phyloP scores from a whole-genome alignment of 2,113 vertebrate genomes.

The Sitta europaea region DNA sequence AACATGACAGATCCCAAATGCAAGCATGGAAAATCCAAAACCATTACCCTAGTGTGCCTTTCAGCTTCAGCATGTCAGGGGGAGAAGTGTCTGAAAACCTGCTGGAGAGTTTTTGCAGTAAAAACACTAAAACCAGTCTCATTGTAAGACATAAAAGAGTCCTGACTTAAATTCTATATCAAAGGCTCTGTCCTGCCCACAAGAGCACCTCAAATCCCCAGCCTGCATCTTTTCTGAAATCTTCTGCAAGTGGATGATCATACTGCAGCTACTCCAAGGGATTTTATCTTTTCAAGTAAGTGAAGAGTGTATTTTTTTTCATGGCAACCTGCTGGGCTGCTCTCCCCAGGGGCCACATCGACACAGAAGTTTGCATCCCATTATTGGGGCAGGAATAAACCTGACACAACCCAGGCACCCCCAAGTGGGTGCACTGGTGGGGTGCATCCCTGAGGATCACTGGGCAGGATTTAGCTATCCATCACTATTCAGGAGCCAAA shows the following conservation, averaged over 20 bases:
- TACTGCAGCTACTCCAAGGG: neutral
- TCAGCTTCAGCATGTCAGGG: accelerated
- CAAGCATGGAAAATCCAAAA: neutral
- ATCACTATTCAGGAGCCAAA: neutral
- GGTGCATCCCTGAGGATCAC: neutral
- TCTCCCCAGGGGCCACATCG: neutral
- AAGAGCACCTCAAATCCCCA: neutral
- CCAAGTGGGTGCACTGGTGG: neutral
- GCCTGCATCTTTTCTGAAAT: neutral
- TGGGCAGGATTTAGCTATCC: neutral
- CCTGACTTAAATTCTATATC: neutral
- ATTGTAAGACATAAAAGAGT: neutral
- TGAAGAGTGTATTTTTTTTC: neutral
- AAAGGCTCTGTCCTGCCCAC: neutral
- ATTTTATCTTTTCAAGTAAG: neutral
- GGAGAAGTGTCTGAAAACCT: neutral
- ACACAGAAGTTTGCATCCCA: neutral
- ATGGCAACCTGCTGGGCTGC: neutral
- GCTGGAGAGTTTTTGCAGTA: neutral
- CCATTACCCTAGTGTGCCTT: accelerated
- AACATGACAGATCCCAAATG: neutral
- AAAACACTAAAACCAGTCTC: neutral
- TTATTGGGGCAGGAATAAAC: neutral
- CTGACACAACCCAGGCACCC: neutral
- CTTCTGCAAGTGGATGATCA: neutral